Base-by-base conservation (phyloP, 1,140 invertebrate genomes). In the Bombus polaris region DNA sequence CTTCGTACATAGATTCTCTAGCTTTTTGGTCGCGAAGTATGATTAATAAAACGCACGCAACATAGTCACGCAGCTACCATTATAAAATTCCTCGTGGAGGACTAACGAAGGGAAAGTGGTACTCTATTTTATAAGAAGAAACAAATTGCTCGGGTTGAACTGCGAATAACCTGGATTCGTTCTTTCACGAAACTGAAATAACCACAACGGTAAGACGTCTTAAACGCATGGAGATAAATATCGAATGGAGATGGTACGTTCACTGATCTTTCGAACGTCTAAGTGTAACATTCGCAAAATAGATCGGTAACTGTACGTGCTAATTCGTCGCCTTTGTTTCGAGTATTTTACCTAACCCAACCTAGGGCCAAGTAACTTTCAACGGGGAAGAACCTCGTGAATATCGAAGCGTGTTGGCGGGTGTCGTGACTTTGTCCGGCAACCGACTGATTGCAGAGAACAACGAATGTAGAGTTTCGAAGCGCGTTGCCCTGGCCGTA, bases 361-460 rank as follows among this genome's bases (percentile, higher is more conserved):
- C 47, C 47, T 53, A 53, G 18, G 8, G 18, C 47, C 18, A 22
- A 53, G 47, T 53, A 53, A 53, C 47, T 53, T 6, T 22, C 47
- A 47, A 47, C 47, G 18, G 15, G 47, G 18, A 6, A 53, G 47
- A 6, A 53, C 1, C 37, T 32, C 10, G 44, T 9, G 44, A 75
- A 35, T 35, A 32, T 53, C 44, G 73, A 32, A 28, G 65, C 77
- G 77, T 68, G 77, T 42, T 15, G 3, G 22, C 25, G 42, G 32
- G 47, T 81, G 68, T 81, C 79, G 79, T 72, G 79, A 81, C 79
- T 47, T 5, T 10, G 62, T 32, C 59, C 37, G 25, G 59, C 32
- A 10, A 25, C 62, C 9, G 37, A 12, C 44, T 39, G 68, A 81
- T 71, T 53, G 65, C 59, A 39, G 75, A 13, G 28, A 32, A 15